Evolutionary conservation across 2,888 invertebrate species (phyloP).

Genomic region (Mythimna loreyi): DNA sequence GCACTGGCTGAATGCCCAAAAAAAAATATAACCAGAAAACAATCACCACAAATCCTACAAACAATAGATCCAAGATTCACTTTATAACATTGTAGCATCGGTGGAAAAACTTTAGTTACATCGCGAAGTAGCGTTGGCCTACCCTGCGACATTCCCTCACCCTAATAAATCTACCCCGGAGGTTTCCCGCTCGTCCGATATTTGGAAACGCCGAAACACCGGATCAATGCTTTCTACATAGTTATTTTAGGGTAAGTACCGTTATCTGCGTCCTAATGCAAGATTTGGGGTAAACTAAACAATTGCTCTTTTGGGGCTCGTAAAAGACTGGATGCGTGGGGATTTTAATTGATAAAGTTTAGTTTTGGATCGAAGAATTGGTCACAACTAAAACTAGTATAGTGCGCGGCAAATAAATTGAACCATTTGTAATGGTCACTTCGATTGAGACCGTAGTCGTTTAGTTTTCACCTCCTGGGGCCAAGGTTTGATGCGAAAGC

Average conservation of each 20-base stretch:
- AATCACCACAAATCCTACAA: constrained; percentile 5
- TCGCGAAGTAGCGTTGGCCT: constrained; percentile 50
- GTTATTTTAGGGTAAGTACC: constrained; percentile 69
- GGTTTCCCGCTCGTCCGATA: constrained; percentile 74
- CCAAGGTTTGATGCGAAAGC: too few relatives aligned
- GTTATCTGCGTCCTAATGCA: constrained; percentile 59
- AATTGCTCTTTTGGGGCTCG: constrained; percentile 43
- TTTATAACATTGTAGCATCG: constrained; percentile 53
- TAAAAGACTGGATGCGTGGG: constrained; percentile 30
- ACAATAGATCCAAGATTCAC: constrained; percentile 46
- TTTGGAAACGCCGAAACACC: constrained; percentile 71
- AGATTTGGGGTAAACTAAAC: constrained; percentile 63
- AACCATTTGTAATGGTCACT: too few relatives aligned
- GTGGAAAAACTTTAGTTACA: constrained; percentile 62
- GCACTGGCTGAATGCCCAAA: too few relatives aligned
- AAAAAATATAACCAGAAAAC: constrained; percentile 6
- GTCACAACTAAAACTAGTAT: neutral
- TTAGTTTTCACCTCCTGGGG: too few relatives aligned
- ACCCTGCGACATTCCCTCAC: constrained; percentile 68
- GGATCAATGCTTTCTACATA: constrained; percentile 72
- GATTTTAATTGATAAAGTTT: constrained; percentile 40
- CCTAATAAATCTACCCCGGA: constrained; percentile 78
- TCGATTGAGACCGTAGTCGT: too few relatives aligned
- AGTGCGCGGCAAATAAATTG: too few relatives aligned
- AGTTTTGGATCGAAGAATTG: constrained; percentile 1